Evolutionary conservation across 2,888 invertebrate species (phyloP), one percentile per base, ranked within the genome.

Genomic region (Pseudeuparius sepicola): DNA sequence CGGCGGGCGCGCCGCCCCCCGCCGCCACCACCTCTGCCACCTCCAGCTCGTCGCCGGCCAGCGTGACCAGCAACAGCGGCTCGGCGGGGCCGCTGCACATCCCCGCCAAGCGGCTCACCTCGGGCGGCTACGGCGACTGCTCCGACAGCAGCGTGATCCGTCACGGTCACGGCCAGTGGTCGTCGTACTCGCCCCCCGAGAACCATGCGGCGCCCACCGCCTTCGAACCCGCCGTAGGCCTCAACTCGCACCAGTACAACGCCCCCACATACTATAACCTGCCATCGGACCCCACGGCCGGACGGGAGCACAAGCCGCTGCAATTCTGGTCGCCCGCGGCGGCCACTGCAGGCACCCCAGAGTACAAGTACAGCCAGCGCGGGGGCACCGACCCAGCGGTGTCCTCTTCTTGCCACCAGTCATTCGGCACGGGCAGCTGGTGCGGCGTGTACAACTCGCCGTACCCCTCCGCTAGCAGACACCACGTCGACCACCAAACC

Each of bases 41-140:
- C 46, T 70, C 71, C 55, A 69, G 68, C 55, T 69, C 70, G 44
- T 68, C 71, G 53, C 70, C 71, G 54, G 70, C 70, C 49, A 70
- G 70, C 52, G 70, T 71, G 50, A 70, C 71, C 51, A 71, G 70
- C 55, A 72, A 71, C 60, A 71, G 77, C 57, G 77, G 75, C 58
- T 73, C 80, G 40, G 76, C 78, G 41, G 85, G 84, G 44, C 81
- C 82, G 40, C 70, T 89, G 44, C 88, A 89, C 69, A 88, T 89
- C 65, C 89, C 89, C 47, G 88, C 88, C 55, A 88, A 89, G 65
- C 72, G 87, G 56, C 65, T 71, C 38, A 65, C 67, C 14, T 61
- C 71, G 37, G 63, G 53, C 43, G 70, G 66, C 45, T 64, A 64
- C 49, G 71, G 67, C 43, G 64, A 58, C 47, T 65, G 56, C 71